These are phyloP conservation scores for Plebejus anna DNA, from an alignment of 2,888 invertebrate species.

Conservation along the genomic window DNA sequence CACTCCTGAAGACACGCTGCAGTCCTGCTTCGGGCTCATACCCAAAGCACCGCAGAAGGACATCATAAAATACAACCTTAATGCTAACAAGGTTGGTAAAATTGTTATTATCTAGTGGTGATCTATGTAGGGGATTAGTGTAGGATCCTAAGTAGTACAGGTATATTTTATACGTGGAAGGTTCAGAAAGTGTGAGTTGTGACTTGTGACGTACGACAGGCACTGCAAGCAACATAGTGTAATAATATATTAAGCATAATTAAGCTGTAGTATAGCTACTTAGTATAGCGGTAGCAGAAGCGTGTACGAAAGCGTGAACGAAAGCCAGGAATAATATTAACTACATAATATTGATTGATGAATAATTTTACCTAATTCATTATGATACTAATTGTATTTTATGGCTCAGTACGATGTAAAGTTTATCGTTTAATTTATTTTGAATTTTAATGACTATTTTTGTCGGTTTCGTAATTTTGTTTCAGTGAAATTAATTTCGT, in stretches of 20 bases:
- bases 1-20: conserved; percentile 87
- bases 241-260: too few relatives aligned
- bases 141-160: too few relatives aligned
- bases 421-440: background rate
- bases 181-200: too few relatives aligned
- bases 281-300: too few relatives aligned
- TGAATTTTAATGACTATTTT: background rate
- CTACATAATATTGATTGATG: too few relatives aligned
- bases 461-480: background rate
- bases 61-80: conserved; percentile 85
- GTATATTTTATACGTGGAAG: too few relatives aligned
- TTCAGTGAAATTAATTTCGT: background rate
- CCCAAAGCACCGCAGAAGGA: conserved; percentile 88
- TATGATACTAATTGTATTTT: background rate
- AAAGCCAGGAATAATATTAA: too few relatives aligned
- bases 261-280: too few relatives aligned
- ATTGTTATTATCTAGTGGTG: background rate
- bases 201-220: too few relatives aligned
- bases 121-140: too few relatives aligned
- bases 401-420: background rate
- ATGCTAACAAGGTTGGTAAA: conserved; percentile 80
- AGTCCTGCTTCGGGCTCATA: conserved; percentile 84
- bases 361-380: background rate
- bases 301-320: too few relatives aligned
- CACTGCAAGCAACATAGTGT: too few relatives aligned